Evolutionary conservation across 2,113 vertebrate species (phyloP).

Genomic region (Xyrauchen texanus): DNA sequence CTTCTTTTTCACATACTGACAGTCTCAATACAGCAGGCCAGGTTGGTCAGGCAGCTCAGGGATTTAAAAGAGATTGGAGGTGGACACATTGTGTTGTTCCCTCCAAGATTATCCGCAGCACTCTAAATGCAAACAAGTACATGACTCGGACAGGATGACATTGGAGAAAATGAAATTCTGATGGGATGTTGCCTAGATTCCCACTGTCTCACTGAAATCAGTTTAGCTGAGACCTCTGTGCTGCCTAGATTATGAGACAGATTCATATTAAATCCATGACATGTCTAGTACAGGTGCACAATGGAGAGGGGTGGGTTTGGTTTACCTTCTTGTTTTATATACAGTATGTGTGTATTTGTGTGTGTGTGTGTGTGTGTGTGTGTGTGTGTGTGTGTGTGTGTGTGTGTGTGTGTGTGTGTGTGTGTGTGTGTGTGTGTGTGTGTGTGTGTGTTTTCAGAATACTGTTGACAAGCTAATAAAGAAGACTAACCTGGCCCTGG

Average conservation of each 20-base stretch:
- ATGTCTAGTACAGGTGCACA: slow-evolving; percentile 23
- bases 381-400: too few relatives aligned
- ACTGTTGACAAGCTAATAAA: slow-evolving; percentile 85
- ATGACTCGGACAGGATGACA: not conserved
- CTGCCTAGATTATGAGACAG: not conserved
- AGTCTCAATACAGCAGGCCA: slow-evolving; percentile 1
- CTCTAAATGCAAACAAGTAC: not conserved
- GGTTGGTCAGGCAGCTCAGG: not conserved
- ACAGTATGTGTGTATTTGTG: too few relatives aligned
- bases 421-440: slow-evolving; percentile 32
- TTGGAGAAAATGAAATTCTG: slow-evolving; percentile 31
- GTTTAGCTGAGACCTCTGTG: too few relatives aligned
- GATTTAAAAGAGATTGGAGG: slow-evolving; percentile 22
- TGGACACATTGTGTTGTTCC: not conserved
- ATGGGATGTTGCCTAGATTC: not conserved
- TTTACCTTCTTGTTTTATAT: not conserved
- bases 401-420: too few relatives aligned
- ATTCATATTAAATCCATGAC: slow-evolving; percentile 17
- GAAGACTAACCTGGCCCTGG: slow-evolving; percentile 83
- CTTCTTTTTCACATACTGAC: not conserved
- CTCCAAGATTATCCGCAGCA: not conserved
- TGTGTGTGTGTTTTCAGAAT: slow-evolving; percentile 66
- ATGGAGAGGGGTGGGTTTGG: slow-evolving; percentile 16
- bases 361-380: too few relatives aligned
- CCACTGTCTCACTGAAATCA: too few relatives aligned